Evolutionary conservation across 2,797 vertebrate genomes (phyloP).

Genomic region (Macrochelys suwanniensis): DNA sequence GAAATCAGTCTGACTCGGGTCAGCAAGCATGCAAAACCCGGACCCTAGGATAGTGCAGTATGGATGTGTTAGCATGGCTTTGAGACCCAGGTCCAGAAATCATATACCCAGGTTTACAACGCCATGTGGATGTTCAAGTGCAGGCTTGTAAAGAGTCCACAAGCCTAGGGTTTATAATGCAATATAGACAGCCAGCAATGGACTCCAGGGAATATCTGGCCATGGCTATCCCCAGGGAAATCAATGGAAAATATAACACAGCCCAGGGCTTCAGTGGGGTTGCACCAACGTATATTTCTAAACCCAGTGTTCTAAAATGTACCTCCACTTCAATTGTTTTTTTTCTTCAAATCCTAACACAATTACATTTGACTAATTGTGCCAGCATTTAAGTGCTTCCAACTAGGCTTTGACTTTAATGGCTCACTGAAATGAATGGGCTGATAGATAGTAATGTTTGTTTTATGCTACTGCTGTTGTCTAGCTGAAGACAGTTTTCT

Average conservation of each 20-base stretch:
- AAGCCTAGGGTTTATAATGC: too few species aligned
- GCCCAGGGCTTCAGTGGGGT: neutral
- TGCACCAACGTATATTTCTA: neutral
- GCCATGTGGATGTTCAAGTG: too few species aligned
- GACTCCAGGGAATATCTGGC: neutral
- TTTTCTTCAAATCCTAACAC: neutral
- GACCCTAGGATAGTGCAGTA: too few species aligned
- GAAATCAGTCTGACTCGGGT: too few species aligned
- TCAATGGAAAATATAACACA: neutral
- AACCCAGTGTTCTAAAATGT: neutral
- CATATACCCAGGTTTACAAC: too few species aligned
- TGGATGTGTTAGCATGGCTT: too few species aligned
- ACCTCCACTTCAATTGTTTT: rapidly evolving
- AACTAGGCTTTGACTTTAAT: neutral
- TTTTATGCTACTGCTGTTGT: neutral
- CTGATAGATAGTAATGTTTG: neutral
- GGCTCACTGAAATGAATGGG: neutral
- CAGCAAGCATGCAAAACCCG: too few species aligned
- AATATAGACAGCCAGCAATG: too few species aligned
- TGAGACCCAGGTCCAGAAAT: too few species aligned
- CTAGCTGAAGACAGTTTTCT: neutral
- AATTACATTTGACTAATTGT: neutral
- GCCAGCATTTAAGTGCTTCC: neutral
- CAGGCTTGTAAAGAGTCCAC: too few species aligned
- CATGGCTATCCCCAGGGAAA: neutral